Percentiles rank a stretch among this genome's conserved stretches.
Evolutionary conservation across 2,113 vertebrate genomes (phyloP).

Genomic region (Apodemus speciosus): DNA sequence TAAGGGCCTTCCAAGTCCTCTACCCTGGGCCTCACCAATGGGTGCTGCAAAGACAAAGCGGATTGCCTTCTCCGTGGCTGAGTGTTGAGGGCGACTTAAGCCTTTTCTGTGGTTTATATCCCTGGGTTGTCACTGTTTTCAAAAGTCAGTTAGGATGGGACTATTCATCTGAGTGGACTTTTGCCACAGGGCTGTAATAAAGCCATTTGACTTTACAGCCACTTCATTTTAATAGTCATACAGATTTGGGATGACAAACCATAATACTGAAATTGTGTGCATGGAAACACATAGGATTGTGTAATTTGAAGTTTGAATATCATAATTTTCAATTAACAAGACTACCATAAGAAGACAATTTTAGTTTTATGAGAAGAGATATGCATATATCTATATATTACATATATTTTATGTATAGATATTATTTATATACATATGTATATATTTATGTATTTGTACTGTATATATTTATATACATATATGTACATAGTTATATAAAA

Average conservation of each 20-base stretch:
- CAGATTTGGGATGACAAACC: neutral
- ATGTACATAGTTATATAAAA: too few species aligned
- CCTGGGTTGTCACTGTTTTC: neutral
- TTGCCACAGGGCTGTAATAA: neutral
- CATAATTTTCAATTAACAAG: slow-evolving; percentile 43
- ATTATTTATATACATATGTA: neutral
- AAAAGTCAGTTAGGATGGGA: neutral
- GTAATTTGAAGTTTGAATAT: slow-evolving; percentile 25
- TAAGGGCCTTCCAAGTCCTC: neutral
- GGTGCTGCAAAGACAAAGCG: neutral
- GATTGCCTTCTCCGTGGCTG: neutral
- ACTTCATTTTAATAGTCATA: neutral
- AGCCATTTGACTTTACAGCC: neutral
- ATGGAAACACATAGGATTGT: slow-evolving; percentile 10
- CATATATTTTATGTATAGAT: neutral
- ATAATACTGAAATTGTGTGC: neutral
- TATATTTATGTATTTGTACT: too few species aligned
- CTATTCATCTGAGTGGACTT: neutral
- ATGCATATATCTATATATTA: neutral
- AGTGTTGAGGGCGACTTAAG: neutral
- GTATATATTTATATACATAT: neutral
- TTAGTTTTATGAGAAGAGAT: neutral
- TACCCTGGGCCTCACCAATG: neutral
- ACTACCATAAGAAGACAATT: slow-evolving; percentile 14
- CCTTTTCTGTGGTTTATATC: neutral